Evolutionary conservation across 2,113 vertebrate species (phyloP).

Genomic region (Dromaius novaehollandiae): DNA sequence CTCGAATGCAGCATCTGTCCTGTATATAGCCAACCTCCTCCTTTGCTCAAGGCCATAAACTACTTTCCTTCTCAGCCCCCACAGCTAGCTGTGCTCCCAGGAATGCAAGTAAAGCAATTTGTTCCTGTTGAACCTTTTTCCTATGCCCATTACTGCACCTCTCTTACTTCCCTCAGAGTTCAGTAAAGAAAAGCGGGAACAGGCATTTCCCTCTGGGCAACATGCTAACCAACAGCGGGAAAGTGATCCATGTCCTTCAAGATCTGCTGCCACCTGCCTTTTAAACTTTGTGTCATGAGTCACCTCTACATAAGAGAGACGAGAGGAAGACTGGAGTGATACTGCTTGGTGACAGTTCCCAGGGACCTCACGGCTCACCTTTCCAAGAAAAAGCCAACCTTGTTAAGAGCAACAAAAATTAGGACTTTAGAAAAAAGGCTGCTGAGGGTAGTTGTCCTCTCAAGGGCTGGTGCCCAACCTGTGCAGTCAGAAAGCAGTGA

Average conservation of each 20-base stretch:
- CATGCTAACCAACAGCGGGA: not conserved
- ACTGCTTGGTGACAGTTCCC: not conserved
- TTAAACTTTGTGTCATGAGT: not conserved
- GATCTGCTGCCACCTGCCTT: not conserved
- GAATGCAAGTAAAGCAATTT: not conserved
- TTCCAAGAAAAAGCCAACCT: not conserved
- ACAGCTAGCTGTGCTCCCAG: not conserved
- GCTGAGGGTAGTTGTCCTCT: not conserved
- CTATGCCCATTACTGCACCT: not conserved
- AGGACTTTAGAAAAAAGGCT: not conserved
- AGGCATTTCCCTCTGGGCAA: not conserved
- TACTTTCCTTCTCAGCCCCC: not conserved
- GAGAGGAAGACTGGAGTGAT: not conserved
- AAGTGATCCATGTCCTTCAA: not conserved
- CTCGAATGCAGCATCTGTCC: not conserved
- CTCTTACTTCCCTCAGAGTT: not conserved
- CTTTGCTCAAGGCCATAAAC: rapidly evolving
- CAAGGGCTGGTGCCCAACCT: not conserved
- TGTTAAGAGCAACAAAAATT: not conserved
- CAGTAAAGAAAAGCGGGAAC: not conserved
- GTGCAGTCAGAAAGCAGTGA: not conserved
- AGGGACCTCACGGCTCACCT: rapidly evolving
- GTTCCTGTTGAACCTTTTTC: not conserved
- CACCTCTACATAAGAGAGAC: not conserved
- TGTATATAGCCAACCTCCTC: not conserved